Evolutionary conservation across 1,140 invertebrate genomes (phyloP), one percentile per base, ranked within the genome.

Genomic region (Planococcus citri): DNA sequence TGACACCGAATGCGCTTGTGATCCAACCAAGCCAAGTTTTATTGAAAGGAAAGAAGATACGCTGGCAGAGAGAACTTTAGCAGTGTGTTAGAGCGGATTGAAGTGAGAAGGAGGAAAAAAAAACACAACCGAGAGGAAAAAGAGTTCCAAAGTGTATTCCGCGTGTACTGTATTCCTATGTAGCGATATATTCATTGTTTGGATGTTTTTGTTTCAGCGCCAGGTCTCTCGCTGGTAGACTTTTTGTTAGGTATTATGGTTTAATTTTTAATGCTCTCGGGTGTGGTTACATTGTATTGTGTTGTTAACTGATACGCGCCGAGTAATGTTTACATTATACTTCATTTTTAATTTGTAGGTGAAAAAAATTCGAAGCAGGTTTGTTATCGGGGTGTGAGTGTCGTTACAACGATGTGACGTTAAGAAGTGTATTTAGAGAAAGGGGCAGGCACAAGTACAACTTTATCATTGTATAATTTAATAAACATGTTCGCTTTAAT

Each of bases 221-320:
- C n/a, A 51, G 6, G 6, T 17, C n/a, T 14, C 41, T n/a, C n/a
- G n/a, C n/a, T n/a, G 17, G 41, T 51, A 51, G 41, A 51, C 17
- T 51, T 20, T 51, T 51, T 51, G 6, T 6, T 51, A 9, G 41
- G 41, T n/a, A n/a, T n/a, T 51, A 51, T 51, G 41, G 41, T 51
- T 51, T 20, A 51, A 51, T 51, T 51, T 51, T 51, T 51, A 51
- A 51, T 51, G 41, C 41, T 51, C 41, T 51, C 41, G 41, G 41
- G 41, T 51, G 41, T 51, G 41, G 41, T 51, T 51, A 17, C 41
- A 20, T n/a, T 9, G 12, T 51, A 51, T 51, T 51, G 41, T 51
- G 12, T 51, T 14, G 2, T 51, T 17, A 51, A 51, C 41, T 51
- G 41, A 51, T 51, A 51, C 41, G 17, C 41, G 41, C n/a, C 29